Evolutionary conservation across 2,888 invertebrate genomes (phyloP).

Genomic region (Byasa hedistus): DNA sequence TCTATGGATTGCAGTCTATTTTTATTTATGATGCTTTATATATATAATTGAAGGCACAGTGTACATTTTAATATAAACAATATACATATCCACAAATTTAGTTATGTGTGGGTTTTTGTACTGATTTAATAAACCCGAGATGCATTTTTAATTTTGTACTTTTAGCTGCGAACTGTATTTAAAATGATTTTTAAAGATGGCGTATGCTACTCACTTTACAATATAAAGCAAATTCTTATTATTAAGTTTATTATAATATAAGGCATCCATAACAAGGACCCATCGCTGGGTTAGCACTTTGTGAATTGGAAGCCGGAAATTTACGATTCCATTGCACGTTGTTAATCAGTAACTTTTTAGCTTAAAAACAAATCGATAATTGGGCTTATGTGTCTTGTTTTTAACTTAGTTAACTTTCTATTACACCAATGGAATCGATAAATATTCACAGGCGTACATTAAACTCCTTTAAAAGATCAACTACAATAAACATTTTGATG

Average conservation of each 20-base stretch:
- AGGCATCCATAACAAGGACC: conserved; percentile 53
- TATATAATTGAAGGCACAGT: conserved; percentile 13
- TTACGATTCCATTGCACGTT: conserved; percentile 12
- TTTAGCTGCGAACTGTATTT: conserved; percentile 5
- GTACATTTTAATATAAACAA: conserved; percentile 5
- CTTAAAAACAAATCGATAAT: not conserved
- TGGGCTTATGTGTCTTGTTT: not conserved
- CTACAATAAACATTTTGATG: conserved; percentile 26
- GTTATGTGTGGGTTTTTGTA: not conserved
- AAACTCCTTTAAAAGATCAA: conserved; percentile 24
- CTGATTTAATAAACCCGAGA: not conserved
- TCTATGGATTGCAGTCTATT: conserved; percentile 10
- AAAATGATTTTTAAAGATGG: not conserved
- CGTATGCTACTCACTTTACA: conserved; percentile 1
- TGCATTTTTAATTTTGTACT: not conserved
- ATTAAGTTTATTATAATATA: conserved; percentile 26
- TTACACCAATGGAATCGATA: not conserved
- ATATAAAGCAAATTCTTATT: conserved; percentile 8
- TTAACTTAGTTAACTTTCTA: not conserved
- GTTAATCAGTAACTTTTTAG: not conserved
- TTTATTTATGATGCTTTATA: conserved; percentile 2
- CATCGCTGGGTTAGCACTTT: conserved; percentile 56
- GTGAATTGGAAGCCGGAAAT: conserved; percentile 44
- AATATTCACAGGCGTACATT: conserved; percentile 10
- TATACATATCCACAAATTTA: not conserved